phyloP scores from a whole-genome alignment of 2,888 invertebrate species.

The Helobdella robusta region DNA sequence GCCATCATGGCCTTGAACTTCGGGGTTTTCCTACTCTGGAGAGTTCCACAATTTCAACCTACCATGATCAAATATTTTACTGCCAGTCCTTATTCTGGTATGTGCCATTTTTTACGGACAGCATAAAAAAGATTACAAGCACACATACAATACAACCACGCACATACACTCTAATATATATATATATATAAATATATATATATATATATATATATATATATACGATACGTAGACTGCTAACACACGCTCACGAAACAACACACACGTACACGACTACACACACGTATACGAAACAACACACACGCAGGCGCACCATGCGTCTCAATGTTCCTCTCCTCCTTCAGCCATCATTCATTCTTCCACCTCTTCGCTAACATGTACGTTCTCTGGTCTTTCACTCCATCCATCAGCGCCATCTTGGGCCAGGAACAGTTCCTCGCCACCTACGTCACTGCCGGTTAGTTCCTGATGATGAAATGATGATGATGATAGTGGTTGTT shows the following conservation, averaged over 20 bases:
- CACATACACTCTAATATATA: not conserved
- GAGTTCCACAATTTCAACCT: conserved; percentile 61
- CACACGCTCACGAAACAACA: no score
- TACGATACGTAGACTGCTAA: no score
- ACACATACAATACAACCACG: not conserved
- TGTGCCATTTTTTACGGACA: conserved; percentile 37
- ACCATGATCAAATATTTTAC: conserved; percentile 76
- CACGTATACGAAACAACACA: no score
- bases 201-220: no score
- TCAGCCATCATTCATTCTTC: conserved; percentile 77
- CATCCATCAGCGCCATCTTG: conserved; percentile 63
- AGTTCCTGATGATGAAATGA: no score
- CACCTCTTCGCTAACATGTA: conserved; percentile 92
- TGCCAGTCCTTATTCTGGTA: conserved; percentile 69
- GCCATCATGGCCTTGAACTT: conserved; percentile 70
- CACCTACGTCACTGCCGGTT: conserved; percentile 73
- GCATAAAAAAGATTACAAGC: not conserved
- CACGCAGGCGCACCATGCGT: conserved; percentile 63
- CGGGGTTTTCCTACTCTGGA: conserved; percentile 73
- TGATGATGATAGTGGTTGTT: no score
- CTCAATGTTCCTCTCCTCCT: conserved; percentile 86
- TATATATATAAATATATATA: no score
- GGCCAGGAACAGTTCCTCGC: conserved; percentile 86
- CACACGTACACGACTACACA: no score
- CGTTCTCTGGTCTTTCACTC: conserved; percentile 62